Evolutionary conservation across 2,888 invertebrate genomes (phyloP), one percentile per base, ranked within the genome.

Genomic region (Heliconius charithonia): DNA sequence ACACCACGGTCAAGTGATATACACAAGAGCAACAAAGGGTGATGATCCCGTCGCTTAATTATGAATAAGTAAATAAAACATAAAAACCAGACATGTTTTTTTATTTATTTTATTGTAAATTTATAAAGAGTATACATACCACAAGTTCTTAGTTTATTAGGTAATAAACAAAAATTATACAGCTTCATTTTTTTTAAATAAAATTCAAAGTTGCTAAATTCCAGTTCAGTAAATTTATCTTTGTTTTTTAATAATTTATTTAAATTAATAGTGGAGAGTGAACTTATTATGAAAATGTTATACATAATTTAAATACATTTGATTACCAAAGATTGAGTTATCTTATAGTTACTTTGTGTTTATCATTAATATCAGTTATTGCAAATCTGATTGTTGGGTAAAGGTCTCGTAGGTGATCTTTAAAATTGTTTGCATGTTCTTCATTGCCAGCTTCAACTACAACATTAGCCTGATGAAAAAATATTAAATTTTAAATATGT

Each of bases 1-100:
- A 92, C 99, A 99, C 93, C 98, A 98, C 92, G 98, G 98, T 76
- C 99, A 99, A 95, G 96, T 99, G 83, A 99, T 99, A 92, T 99
- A 99, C 96, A 99, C 99, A 56, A 96, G 99, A 90, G 97, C 98
- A 79, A 99, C 98, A 69, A 99, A 99, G 96, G 98, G 97, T 87
- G 98, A 98, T 90, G 98, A 98, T 90, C 97, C 96, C 81, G 96
- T 96, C 88, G 96, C 97, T 87, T 97, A 97, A 85, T 91, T 89
- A 93, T 91, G 90, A 85, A 88, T 93, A 93, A 93, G 92, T 88
- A 89, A 69, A 69, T 82, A 92, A 91, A 92, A 88, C 89, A 89
- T 90, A 92, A 90, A 87, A 82, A 51, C 81, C 82, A 83, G 83
- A 84, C 82, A 41, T 37, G n/a, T 22, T 59, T 79, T 37, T 80